Evolutionary conservation across 2,113 vertebrate genomes (phyloP).

Genomic region (Camelus dromedarius): DNA sequence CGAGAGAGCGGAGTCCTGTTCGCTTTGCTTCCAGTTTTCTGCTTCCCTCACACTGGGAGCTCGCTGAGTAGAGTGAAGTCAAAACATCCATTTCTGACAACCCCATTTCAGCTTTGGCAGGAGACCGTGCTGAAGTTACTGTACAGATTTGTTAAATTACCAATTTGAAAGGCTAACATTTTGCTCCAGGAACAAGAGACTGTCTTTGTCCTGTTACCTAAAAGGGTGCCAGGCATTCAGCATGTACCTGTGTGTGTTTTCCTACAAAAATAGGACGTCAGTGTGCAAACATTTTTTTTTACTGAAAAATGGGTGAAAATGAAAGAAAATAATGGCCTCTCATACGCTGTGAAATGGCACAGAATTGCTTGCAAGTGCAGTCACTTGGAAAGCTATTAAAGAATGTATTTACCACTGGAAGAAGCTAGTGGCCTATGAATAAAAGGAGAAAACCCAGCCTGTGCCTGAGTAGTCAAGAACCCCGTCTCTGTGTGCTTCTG

Average conservation of each 20-base stretch:
- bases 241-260: not conserved
- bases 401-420: fast-evolving
- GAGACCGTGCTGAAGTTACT: not conserved
- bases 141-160: not conserved
- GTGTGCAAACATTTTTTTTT: not conserved
- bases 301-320: not conserved
- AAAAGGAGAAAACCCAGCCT: not conserved
- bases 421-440: not conserved
- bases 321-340: slow-evolving; percentile 1
- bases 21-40: not conserved
- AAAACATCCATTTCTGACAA: not conserved
- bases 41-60: not conserved
- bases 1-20: fast-evolving
- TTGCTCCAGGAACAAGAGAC: not conserved
- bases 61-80: not conserved
- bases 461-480: fast-evolving
- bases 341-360: not conserved
- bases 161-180: not conserved
- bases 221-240: not conserved
- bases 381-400: not conserved
- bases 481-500: fast-evolving
- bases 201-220: not conserved
- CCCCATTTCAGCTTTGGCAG: not conserved
- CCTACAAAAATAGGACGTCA: slow-evolving; percentile 6
- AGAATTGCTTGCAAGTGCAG: no score